A percentile compares a stretch with the other conserved stretches of the same genome.
Conservation (phyloP, 2,113 vertebrate species). For the Nothobranchius furzeri region DNA sequence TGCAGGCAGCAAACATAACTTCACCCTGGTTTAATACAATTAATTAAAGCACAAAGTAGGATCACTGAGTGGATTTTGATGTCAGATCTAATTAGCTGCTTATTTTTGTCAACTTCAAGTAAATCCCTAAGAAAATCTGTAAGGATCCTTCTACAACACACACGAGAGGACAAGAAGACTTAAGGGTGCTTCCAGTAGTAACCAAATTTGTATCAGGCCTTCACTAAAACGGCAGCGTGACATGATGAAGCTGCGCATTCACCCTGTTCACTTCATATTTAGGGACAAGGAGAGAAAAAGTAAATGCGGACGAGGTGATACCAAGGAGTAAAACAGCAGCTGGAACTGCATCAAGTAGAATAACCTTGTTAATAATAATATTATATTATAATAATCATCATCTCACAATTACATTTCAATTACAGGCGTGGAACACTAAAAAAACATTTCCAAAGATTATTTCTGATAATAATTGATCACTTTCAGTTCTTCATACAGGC, state of each 20-base stretch:
- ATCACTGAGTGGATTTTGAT: not conserved
- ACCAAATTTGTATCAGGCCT: not conserved
- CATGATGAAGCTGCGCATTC: constrained; percentile 37
- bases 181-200: constrained; percentile 1
- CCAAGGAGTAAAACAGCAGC: constrained; percentile 24
- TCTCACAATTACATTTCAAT: too few species aligned
- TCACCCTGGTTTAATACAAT: not conserved
- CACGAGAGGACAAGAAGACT: too few species aligned
- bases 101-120: not conserved
- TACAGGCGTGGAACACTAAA: too few species aligned
- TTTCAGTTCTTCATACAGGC: too few species aligned
- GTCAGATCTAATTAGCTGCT: not conserved
- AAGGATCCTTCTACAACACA: too few species aligned
- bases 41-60: not conserved
- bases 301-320: constrained; percentile 1
- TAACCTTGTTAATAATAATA: too few species aligned
- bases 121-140: too few species aligned
- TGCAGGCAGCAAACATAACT: not conserved
- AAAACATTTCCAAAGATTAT: too few species aligned
- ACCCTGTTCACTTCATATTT: constrained; percentile 25
- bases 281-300: constrained; percentile 18
- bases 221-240: constrained; percentile 23
- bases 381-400: too few species aligned
- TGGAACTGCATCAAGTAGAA: not conserved
- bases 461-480: too few species aligned